A percentile compares a stretch with the other conserved stretches of the same genome.
phyloP scores from a whole-genome alignment of 2,113 vertebrate species.

The Prionailurus viverrinus region DNA sequence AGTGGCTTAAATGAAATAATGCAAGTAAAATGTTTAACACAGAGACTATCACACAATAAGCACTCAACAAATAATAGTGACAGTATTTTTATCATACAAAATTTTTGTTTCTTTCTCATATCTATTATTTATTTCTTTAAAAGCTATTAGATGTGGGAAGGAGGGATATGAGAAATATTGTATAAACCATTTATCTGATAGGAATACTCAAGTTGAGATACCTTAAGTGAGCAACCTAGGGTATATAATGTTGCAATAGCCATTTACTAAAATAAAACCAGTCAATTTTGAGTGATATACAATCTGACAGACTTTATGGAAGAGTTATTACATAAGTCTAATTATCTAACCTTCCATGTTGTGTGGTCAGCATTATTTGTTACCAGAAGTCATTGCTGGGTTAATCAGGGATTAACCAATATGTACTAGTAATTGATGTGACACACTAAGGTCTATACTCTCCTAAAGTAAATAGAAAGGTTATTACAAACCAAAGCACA shows the following conservation, averaged over 20 bases:
- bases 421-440: background rate
- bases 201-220: background rate
- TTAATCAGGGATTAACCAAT: conserved; percentile 26
- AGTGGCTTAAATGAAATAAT: conserved; percentile 12
- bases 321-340: background rate
- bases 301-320: background rate
- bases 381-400: background rate
- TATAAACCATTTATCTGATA: background rate
- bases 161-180: background rate
- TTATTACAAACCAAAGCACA: background rate
- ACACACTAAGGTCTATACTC: background rate
- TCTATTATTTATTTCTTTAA: conserved; percentile 28
- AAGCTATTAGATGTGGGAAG: background rate
- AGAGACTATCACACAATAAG: background rate
- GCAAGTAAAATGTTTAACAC: background rate
- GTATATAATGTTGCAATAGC: background rate
- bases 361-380: conserved; percentile 7
- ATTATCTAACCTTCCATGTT: conserved; percentile 11
- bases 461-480: conserved; percentile 34
- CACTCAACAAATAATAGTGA: background rate
- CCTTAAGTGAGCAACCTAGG: conserved; percentile 23
- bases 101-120: conserved; percentile 22
- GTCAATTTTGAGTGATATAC: background rate
- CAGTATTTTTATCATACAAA: background rate
- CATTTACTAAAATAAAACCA: conserved; percentile 50